Base-by-base conservation (phyloP, 2,888 invertebrate genomes). In the Eubasilissa splendida region DNA sequence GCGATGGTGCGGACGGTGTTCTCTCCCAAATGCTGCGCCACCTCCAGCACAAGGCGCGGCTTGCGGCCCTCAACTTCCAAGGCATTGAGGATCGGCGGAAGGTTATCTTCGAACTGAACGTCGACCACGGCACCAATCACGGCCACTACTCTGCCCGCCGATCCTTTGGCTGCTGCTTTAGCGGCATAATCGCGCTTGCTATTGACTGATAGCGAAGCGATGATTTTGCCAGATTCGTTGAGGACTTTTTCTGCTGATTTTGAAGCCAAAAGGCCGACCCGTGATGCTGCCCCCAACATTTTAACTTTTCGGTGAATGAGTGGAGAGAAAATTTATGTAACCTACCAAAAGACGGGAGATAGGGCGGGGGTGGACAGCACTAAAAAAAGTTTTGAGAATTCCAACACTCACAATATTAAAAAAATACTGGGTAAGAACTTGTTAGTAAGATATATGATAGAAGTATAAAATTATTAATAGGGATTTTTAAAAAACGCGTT, bases 81-180 rank as follows among this genome's bases (percentile, higher is more conserved):
- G 79, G 98, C 97, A 91, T 99, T 99, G 83, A 99, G 93, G 88
- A 99, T 99, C 76, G 97, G 94, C 79, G 99, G 99, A 77, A 99
- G 92, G 79, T 93, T 92, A 85, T 96, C 97, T 82, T 98, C 97
- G 87, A 99, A 99, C 88, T 98, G 97, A 10, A 99, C 98, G 88
- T 99, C 99, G 78, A 99, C 98, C 85, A 97, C 96, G 87, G 97
- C 96, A 92, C 97, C 97, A 88, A 97, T 97, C 84, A 97, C 96
- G 76, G 97, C 96, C 58, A 96, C 96, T 83, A 97, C 91, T 85
- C 88, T 91, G 54, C 95, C 94, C 88, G 83, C 94, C 52, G 73
- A 59, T 10, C 66, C 79, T 42, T 74, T 80, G 4, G 82, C 82
- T 9, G 82, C 83, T 10, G 80, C 81, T 66, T 80, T 81, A 7